Percentiles rank a stretch among this genome's conserved stretches.
Conservation (phyloP, 2,888 invertebrate genomes). For the Pharmacophagus antenor region DNA sequence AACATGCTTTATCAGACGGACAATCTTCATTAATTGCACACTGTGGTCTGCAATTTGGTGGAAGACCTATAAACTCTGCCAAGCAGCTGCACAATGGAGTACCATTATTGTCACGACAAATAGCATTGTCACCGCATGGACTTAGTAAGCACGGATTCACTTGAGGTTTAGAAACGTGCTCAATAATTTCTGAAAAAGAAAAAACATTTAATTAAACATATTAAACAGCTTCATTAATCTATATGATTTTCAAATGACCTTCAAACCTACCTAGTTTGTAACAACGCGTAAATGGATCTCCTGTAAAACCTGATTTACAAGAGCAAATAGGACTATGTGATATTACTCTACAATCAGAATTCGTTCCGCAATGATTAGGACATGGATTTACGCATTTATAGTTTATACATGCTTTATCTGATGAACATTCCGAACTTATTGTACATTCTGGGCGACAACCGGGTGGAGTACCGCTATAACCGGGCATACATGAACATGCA, state of each 20-base stretch:
- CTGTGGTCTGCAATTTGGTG: slow-evolving; percentile 87
- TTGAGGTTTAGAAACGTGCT: slow-evolving; percentile 54
- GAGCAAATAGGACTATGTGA: slow-evolving; percentile 91
- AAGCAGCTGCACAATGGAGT: slow-evolving; percentile 85
- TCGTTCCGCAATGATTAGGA: slow-evolving; percentile 84
- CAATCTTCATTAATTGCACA: slow-evolving; percentile 88
- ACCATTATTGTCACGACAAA: slow-evolving; percentile 82
- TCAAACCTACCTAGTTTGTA: slow-evolving; percentile 71
- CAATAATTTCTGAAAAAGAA: slow-evolving; percentile 49
- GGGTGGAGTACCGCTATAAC: slow-evolving; percentile 87
- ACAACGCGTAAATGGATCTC: slow-evolving; percentile 86
- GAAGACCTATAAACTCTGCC: slow-evolving; percentile 83
- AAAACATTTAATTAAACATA: slow-evolving; percentile 11
- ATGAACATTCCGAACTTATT: slow-evolving; percentile 87
- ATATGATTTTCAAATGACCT: background rate
- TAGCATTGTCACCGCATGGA: slow-evolving; percentile 85
- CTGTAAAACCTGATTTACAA: slow-evolving; percentile 82
- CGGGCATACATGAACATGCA: slow-evolving; percentile 87
- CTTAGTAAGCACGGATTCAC: slow-evolving; percentile 85
- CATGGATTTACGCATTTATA: slow-evolving; percentile 90
- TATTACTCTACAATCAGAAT: slow-evolving; percentile 86
- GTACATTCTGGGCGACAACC: slow-evolving; percentile 90
- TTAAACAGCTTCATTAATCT: slow-evolving; percentile 1
- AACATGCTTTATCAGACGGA: slow-evolving; percentile 85
- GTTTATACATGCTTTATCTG: slow-evolving; percentile 86